These are phyloP conservation scores for Holothuria leucospilota DNA, from an alignment of 53 echinoderm and acorn worm genomes.

Conservation along the genomic window DNA sequence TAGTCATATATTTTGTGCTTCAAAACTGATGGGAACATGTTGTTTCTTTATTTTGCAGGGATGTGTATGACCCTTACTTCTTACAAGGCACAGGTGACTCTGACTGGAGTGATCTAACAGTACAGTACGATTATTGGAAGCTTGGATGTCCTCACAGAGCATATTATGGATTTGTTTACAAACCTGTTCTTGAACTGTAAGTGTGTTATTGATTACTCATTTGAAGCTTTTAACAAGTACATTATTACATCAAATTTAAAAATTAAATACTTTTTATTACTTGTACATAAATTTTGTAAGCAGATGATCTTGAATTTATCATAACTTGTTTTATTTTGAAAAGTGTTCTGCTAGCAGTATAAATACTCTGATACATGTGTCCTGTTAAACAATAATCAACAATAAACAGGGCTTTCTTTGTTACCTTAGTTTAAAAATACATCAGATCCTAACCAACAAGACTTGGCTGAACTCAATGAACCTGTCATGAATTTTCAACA, in stretches of 20 bases:
- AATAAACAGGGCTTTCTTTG: too few relatives aligned
- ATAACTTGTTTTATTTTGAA: too few relatives aligned
- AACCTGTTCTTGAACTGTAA: constrained; percentile 90
- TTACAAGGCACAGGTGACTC: constrained; percentile 59
- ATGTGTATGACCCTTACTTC: constrained; percentile 77
- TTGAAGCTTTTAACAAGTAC: not conserved
- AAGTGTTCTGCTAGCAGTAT: too few relatives aligned
- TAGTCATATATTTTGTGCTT: too few relatives aligned
- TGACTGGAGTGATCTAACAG: constrained; percentile 54
- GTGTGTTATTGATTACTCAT: not conserved
- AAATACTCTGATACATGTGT: too few relatives aligned
- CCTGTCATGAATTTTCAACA: constrained; percentile 67
- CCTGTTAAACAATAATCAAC: too few relatives aligned
- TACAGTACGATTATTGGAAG: constrained; percentile 74
- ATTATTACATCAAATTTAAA: not conserved
- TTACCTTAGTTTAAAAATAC: too few relatives aligned
- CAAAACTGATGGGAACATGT: not conserved
- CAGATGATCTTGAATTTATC: too few relatives aligned
- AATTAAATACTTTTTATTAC: too few relatives aligned
- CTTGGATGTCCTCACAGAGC: constrained; percentile 80
- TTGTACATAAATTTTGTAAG: too few relatives aligned
- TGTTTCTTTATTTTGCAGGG: constrained; percentile 47
- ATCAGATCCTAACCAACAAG: not conserved
- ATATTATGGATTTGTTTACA: constrained; percentile 70
- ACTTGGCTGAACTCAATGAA: constrained; percentile 76